Conservation (phyloP, 2,888 invertebrate species). For the Drosophila recens region DNA sequence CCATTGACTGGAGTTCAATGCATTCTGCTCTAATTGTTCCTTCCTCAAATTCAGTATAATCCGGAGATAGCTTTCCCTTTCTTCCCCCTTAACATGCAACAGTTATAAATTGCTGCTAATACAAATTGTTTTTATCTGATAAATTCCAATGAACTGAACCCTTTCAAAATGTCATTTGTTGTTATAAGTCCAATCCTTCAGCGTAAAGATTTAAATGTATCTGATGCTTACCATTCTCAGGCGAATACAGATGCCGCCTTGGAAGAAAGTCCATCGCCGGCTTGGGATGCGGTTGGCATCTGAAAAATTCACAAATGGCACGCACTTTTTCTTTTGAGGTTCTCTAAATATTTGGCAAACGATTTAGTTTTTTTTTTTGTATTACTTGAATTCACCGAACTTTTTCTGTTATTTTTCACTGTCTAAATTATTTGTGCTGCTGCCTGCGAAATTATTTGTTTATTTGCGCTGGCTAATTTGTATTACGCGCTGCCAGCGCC, state of each 20-base stretch:
- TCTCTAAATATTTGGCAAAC: conserved; percentile 74
- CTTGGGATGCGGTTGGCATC: conserved; percentile 14
- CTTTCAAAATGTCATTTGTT: conserved; percentile 34
- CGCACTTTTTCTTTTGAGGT: conserved; percentile 62
- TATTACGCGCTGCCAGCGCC: conserved; percentile 50
- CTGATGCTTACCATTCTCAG: conserved; percentile 52
- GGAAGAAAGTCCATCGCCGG: conserved; percentile 29
- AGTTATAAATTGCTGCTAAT: conserved; percentile 64
- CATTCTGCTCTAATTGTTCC: conserved; percentile 20
- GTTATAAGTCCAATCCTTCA: conserved; percentile 1
- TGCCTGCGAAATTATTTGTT: conserved; percentile 66
- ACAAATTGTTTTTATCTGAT: conserved; percentile 66
- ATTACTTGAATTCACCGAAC: conserved; percentile 45
- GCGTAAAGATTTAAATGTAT: conserved; percentile 38
- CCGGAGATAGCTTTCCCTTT: neutral
- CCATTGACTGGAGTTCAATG: conserved; percentile 9
- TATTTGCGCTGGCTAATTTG: conserved; percentile 74
- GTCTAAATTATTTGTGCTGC: conserved; percentile 59
- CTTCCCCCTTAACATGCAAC: conserved; percentile 47
- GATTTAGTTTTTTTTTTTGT: conserved; percentile 23
- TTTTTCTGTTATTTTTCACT: conserved; percentile 74
- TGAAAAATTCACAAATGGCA: conserved; percentile 46
- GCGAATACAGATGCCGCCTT: conserved; percentile 35
- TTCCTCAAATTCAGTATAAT: neutral
- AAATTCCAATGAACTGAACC: conserved; percentile 48